Evolutionary conservation across 2,797 vertebrate species (phyloP), one percentile per base, ranked within the genome.

Genomic region (Pangasius sanitwongsei): DNA sequence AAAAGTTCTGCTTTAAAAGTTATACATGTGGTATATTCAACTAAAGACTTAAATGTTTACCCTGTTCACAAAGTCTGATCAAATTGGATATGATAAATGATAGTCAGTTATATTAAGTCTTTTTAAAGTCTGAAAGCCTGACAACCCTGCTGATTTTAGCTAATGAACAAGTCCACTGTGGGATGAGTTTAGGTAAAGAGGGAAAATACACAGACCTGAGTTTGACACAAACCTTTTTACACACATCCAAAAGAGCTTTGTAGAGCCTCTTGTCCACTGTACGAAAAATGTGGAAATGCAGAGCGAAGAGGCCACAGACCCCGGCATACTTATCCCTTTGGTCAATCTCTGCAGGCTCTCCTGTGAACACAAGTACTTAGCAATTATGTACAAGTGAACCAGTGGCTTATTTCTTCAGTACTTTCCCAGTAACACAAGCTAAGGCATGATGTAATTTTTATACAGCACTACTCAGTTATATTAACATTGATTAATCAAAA

Each of bases 231-330:
- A 99, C 99, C 97, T 99, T 99, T 95, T 99, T 99, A 96, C 98
- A 99, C 92, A 98, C 93, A 82, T 99, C 98, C 86, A 99, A 93
- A 78, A 99, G 95, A 0, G 97, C 94, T 93, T 99, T 99, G 94
- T 97, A 99, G 92, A 99, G 94, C 92, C 98, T 99, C 95, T 99
- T 99, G 96, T 99, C 98, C 5, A 99, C 91, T 4, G 97, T 96
- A 86, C 98, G 96, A 95, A 99, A 99, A 94, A 99, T 99, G 83
- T 99, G 97, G 94, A 99, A 99, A 94, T 99, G 97, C 90, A 99
- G 95, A 23, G 98, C 97, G 89, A 98, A 99, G 44, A 99, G 98
- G 48, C 97, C 95, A 92, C 98, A 99, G 86, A 99, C 94, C 0
- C 96, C 97, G 50, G 98, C 96, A 0, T 98, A 99, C 91, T 98